A percentile compares a stretch with the other conserved stretches of the same genome.
phyloP scores from a whole-genome alignment of 2,797 vertebrate species.

The Diplodus puntazzo region DNA sequence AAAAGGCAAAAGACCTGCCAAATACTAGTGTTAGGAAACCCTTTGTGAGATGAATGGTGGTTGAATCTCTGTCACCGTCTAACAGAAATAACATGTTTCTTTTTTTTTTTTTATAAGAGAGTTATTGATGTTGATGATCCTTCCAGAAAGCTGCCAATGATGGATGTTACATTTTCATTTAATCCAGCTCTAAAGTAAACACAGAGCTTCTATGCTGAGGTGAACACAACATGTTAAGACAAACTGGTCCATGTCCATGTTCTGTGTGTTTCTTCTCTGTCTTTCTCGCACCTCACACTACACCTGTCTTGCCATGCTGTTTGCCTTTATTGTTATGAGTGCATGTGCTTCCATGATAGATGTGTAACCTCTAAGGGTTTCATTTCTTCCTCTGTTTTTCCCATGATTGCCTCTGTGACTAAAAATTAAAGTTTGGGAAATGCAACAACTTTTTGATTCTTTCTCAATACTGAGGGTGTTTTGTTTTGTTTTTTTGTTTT shows the following conservation, averaged over 20 bases:
- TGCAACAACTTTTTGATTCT: not conserved
- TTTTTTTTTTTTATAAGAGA: not conserved
- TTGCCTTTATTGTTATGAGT: slow-evolving; percentile 27
- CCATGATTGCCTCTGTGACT: slow-evolving; percentile 26
- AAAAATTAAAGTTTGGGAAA: slow-evolving; percentile 50
- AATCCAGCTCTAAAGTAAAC: not conserved
- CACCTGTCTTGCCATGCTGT: not conserved
- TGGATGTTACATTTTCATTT: not conserved
- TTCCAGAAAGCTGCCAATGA: not conserved
- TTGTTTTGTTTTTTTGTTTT: no score
- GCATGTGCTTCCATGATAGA: slow-evolving; percentile 53
- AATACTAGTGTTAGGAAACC: slow-evolving; percentile 3
- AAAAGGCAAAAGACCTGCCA: not conserved
- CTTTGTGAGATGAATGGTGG: not conserved
- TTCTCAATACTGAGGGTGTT: not conserved
- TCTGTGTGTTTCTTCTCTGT: not conserved
- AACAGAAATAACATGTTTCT: not conserved
- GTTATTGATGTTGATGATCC: not conserved
- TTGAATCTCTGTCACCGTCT: not conserved
- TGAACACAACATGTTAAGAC: not conserved
- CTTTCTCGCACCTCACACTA: not conserved
- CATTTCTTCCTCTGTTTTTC: not conserved
- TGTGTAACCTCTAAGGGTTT: slow-evolving; percentile 19
- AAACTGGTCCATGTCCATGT: not conserved
- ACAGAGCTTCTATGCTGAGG: not conserved